Evolutionary conservation across 2,888 invertebrate genomes (phyloP).

Genomic region (Chrysolina haemoptera): DNA sequence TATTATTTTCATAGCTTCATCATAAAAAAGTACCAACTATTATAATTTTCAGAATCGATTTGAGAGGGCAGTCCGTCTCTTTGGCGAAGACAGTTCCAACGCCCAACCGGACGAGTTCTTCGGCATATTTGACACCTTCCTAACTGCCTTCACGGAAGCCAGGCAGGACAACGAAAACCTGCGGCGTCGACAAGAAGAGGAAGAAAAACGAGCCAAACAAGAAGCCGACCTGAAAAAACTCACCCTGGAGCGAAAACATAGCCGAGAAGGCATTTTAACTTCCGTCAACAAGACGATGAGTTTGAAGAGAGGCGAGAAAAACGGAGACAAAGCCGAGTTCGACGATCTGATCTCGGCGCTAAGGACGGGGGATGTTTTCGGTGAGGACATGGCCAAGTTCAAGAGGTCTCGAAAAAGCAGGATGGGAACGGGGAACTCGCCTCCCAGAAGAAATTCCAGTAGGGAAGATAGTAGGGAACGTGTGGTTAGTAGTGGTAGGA

Average conservation of each 20-base stretch:
- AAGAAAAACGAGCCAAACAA: slow-evolving; percentile 89
- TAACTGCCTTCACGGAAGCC: slow-evolving; percentile 87
- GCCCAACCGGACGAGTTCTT: slow-evolving; percentile 95
- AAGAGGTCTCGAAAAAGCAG: slow-evolving; percentile 82
- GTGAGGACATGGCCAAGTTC: slow-evolving; percentile 95
- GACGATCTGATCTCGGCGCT: slow-evolving; percentile 96
- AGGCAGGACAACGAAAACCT: slow-evolving; percentile 91
- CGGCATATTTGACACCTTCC: slow-evolving; percentile 91
- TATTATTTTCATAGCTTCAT: too few relatives aligned
- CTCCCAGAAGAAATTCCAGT: slow-evolving; percentile 75
- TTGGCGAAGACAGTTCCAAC: slow-evolving; percentile 89
- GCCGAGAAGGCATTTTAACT: slow-evolving; percentile 80
- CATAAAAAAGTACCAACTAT: slow-evolving; percentile 8
- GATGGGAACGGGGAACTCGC: slow-evolving; percentile 74
- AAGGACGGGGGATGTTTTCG: slow-evolving; percentile 95
- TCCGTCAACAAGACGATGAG: slow-evolving; percentile 82
- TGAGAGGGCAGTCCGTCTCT: slow-evolving; percentile 88
- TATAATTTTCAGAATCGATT: slow-evolving; percentile 74
- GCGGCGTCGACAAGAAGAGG: slow-evolving; percentile 87
- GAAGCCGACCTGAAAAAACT: slow-evolving; percentile 92
- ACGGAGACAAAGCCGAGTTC: slow-evolving; percentile 87
- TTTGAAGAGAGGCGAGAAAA: slow-evolving; percentile 74
- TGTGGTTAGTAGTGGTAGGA: slow-evolving; percentile 68
- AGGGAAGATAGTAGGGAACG: slow-evolving; percentile 81
- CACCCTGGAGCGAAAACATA: slow-evolving; percentile 89